Conservation (phyloP, 2,888 invertebrate genomes). For the Synanthedon andrenaeformis region DNA sequence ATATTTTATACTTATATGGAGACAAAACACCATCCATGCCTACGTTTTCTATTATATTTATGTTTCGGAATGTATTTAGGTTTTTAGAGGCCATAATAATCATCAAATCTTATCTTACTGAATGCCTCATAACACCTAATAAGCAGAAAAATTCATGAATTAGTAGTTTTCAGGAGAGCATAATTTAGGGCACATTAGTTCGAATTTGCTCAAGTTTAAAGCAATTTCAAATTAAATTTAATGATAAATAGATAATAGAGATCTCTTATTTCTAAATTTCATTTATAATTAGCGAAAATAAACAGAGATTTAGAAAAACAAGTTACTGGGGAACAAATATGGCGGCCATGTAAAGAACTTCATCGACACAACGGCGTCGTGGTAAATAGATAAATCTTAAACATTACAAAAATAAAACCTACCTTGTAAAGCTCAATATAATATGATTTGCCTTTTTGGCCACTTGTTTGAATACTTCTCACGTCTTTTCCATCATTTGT, state of each 20-base stretch:
- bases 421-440: conserved; percentile 66
- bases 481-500: conserved; percentile 69
- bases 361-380: conserved; percentile 57
- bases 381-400: conserved; percentile 19
- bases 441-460: conserved; percentile 60
- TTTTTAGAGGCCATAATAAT: too few species aligned
- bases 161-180: too few species aligned
- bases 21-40: not conserved
- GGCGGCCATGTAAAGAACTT: conserved; percentile 60
- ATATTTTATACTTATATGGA: not conserved
- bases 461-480: conserved; percentile 62
- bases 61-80: too few species aligned
- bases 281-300: not conserved
- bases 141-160: not conserved
- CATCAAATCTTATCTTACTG: too few species aligned
- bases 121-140: not conserved
- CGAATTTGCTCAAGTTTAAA: too few species aligned
- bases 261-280: not conserved
- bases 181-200: too few species aligned
- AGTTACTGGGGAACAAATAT: conserved; percentile 61
- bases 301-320: conserved; percentile 50
- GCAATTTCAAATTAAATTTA: too few species aligned
- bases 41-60: not conserved
- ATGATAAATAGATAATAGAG: not conserved
- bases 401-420: conserved; percentile 36